Evolutionary conservation across 2,113 vertebrate genomes (phyloP).

Genomic region (Odobenus rosmarus): DNA sequence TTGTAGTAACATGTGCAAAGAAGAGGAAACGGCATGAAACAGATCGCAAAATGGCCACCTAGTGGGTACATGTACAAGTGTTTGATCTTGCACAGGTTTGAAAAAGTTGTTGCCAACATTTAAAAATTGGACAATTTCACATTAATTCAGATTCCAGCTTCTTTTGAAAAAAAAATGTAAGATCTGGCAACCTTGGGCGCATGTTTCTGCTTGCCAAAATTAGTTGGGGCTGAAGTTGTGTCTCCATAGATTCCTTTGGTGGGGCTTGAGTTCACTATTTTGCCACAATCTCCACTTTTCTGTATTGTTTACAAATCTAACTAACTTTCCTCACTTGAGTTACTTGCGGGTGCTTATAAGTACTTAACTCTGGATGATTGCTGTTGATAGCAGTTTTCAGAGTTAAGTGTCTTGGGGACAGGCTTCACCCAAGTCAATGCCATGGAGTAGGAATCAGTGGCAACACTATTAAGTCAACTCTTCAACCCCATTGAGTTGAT

Average conservation of each 20-base stretch:
- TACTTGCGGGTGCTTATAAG: background rate
- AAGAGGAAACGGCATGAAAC: background rate
- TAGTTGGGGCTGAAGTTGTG: background rate
- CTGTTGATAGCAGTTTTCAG: background rate
- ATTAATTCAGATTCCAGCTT: background rate
- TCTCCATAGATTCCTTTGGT: background rate
- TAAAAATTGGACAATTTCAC: background rate
- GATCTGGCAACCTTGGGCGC: background rate
- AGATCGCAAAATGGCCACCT: background rate
- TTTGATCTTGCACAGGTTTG: background rate
- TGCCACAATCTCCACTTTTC: background rate
- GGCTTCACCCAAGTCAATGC: background rate
- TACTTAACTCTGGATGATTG: background rate
- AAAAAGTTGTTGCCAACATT: background rate
- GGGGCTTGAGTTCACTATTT: background rate
- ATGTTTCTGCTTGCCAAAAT: background rate
- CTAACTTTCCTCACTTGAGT: background rate
- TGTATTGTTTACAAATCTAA: background rate
- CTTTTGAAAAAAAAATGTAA: background rate
- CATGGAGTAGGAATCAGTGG: background rate
- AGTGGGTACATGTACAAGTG: background rate
- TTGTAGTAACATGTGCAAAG: background rate
- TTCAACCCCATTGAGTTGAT: background rate
- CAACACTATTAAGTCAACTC: background rate
- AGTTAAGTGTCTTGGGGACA: background rate